Evolutionary conservation across 2,113 vertebrate species (phyloP), one percentile per base, ranked within the genome.

Genomic region (Colinus virginianus): DNA sequence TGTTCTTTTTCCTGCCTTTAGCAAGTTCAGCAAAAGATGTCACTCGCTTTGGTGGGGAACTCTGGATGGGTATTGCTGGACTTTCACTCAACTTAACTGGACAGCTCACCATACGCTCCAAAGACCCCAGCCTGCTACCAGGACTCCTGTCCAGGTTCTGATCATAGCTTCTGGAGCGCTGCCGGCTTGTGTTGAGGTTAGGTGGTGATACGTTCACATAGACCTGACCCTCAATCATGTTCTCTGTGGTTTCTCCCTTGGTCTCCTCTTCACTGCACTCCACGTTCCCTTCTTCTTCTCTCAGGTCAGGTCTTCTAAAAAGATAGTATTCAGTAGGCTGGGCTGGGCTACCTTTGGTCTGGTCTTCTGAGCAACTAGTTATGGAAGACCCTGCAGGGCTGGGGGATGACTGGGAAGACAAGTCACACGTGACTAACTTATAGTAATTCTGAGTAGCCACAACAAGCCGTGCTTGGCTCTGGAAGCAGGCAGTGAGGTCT

Each of bases 391-490:
- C 99, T 0, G 97, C 99, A 0, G 99, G 99, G 92, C 99, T 99
- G 7, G 99, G 99, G 7, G 99, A 99, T 4, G 99, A 99, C 87
- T 99, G 99, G 55, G 99, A 99, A 32, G 99, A 99, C 75, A 99
- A 97, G 96, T 99, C 99, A 59, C 99, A 99, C 0, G 99, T 99
- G 78, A 99, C 99, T 95, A 99, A 97, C 87, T 99, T 99, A 74
- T 99, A 99, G 90, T 99, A 99, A 97, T 99, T 99, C 96, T 99
- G 99, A 22, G 99, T 99, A 97, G 99, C 98, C 86, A 99, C 98
- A 30, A 99, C 99, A 4, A 99, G 98, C 49, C 98, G 98, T 2
- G 99, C 99, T 90, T 99, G 98, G 97, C 99, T 99, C 96, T 99
- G 98, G 95, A 99, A 98, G 96, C 99, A 99, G 15, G 99, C 98